Evolutionary conservation across 1,140 invertebrate genomes (phyloP), one percentile per base, ranked within the genome.

Genomic region (Lepidurus packardi): DNA sequence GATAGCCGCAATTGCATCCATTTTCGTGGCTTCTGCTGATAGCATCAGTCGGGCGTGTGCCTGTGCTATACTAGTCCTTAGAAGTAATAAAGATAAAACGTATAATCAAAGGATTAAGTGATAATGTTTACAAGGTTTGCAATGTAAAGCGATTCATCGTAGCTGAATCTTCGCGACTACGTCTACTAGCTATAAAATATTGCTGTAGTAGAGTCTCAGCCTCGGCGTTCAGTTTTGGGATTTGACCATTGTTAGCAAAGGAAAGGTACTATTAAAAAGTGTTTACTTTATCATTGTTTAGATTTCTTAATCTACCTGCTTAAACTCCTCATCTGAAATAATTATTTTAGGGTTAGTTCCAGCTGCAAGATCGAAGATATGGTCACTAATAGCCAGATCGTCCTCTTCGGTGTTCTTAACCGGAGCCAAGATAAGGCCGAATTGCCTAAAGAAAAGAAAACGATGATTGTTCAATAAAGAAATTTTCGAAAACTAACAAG

Each of bases 31-130:
- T 65, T 65, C 9, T 13, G n/a, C 16, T 16, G 53, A 13, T 21
- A 65, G 13, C 53, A n/a, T 65, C 16, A 65, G 53, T 1, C 53
- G 53, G 21, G 53, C 53, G 13, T 65, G 53, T n/a, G 53, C 53
- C n/a, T n/a, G 21, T 5, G 53, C 21, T 65, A 65, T 65, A 21
- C 4, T 65, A 65, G 53, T 65, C 53, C 53, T 65, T n/a, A 65
- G 21, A 65, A 65, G 13, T 65, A 9, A 65, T 65, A n/a, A 13
- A n/a, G 53, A 21, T 21, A 65, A 13, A 65, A 34, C 34, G 13
- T 65, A 13, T 65, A 65, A n/a, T n/a, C 53, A 21, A 65, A 65
- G 53, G 4, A 65, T 65, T n/a, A 65, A 65, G 53, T 65, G 53
- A 21, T 21, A 65, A 21, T 65, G 16, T n/a, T 65, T 65, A 65